These are phyloP conservation scores for Drosophila merina DNA, from an alignment of 2,888 invertebrate genomes.

Conservation along the genomic window DNA sequence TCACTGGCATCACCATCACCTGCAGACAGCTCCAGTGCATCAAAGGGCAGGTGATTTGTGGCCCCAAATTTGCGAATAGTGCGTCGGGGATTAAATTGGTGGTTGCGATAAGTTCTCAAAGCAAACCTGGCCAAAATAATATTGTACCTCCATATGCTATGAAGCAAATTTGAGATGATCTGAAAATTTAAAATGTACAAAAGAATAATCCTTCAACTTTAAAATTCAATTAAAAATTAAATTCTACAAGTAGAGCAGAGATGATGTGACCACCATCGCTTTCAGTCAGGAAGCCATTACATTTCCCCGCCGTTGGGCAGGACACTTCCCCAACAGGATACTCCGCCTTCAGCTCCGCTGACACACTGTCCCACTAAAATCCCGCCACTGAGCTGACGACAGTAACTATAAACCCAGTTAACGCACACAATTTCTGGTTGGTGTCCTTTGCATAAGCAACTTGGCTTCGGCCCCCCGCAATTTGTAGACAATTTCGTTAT, in stretches of 20 bases:
- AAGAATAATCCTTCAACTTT: background rate
- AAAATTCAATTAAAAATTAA: background rate
- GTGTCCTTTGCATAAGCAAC: conserved; percentile 41
- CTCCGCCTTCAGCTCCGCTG: background rate
- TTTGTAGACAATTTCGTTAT: conserved; percentile 55
- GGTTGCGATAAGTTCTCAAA: background rate
- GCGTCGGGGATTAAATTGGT: background rate
- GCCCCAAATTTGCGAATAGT: background rate
- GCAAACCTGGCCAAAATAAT: background rate
- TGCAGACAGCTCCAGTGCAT: conserved; percentile 3
- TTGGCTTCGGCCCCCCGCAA: conserved; percentile 31
- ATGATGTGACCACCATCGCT: background rate
- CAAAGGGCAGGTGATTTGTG: background rate
- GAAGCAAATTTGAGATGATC: too few species aligned
- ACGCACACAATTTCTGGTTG: conserved; percentile 23
- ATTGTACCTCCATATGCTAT: background rate
- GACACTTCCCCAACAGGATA: conserved; percentile 2
- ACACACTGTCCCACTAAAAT: conserved; percentile 30
- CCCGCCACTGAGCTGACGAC: conserved; percentile 32
- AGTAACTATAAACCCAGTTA: conserved; percentile 44
- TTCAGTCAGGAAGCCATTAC: conserved; percentile 2
- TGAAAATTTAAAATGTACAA: too few species aligned
- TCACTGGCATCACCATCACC: conserved; percentile 9
- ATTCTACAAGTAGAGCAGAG: too few species aligned
- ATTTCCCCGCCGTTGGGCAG: conserved; percentile 3